Percentiles rank a stretch among this genome's conserved stretches.
Conservation (phyloP, 2,888 invertebrate species). For the Cataglyphis cursor region DNA sequence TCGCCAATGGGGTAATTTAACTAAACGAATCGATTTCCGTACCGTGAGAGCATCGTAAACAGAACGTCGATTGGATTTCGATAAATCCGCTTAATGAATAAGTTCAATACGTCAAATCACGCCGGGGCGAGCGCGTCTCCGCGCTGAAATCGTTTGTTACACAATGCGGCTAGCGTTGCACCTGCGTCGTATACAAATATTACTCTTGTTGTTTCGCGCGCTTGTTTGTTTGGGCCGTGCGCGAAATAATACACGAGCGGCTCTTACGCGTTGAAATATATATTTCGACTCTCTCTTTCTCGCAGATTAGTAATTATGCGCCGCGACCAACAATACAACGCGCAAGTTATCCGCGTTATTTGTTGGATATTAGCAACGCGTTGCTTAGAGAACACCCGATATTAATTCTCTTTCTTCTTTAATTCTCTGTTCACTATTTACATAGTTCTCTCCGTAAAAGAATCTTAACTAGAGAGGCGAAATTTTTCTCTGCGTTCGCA, state of each 20-base stretch:
- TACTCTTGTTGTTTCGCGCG: conserved; percentile 42
- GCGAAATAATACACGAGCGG: conserved; percentile 43
- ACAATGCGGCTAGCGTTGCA: conserved; percentile 44
- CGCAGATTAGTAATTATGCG: conserved; percentile 40
- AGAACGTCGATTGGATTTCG: conserved; percentile 68
- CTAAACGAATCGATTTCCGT: conserved; percentile 71
- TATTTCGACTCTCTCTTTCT: conserved; percentile 33
- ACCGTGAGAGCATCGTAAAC: conserved; percentile 61
- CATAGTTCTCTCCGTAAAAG: conserved; percentile 13
- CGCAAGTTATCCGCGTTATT: background rate
- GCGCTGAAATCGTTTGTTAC: conserved; percentile 65
- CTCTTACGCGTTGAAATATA: conserved; percentile 18
- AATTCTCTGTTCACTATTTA: conserved; percentile 12
- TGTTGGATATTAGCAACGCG: background rate
- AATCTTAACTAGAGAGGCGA: background rate
- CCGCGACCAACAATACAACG: background rate
- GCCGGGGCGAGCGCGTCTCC: conserved; percentile 22
- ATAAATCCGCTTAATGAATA: conserved; percentile 73
- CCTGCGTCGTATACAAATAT: conserved; percentile 49
- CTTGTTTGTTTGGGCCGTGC: conserved; percentile 19
- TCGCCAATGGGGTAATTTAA: conserved; percentile 72
- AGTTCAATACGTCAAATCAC: conserved; percentile 69
- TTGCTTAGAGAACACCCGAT: background rate
- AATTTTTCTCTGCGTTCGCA: conserved; percentile 9
- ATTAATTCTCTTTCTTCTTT: background rate